Conservation (phyloP, 1,140 invertebrate species). For the Doryteuthis pealeii region DNA sequence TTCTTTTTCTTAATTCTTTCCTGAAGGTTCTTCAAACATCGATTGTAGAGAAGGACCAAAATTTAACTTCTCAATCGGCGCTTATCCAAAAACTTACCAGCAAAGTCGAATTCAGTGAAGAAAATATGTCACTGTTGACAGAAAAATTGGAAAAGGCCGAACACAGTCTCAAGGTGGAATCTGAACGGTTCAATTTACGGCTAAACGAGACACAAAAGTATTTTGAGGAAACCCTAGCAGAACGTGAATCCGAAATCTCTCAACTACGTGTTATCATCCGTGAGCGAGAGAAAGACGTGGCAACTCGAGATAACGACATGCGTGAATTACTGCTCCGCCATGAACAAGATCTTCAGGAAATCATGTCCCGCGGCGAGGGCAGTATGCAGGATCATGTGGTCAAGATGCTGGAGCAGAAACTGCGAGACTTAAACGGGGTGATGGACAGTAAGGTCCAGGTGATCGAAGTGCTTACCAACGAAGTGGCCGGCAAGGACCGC, state of each 20-base stretch:
- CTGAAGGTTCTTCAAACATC: conserved; percentile 48
- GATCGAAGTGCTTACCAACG: conserved; percentile 48
- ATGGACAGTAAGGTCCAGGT: conserved; percentile 52
- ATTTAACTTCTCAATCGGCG: conserved; percentile 38
- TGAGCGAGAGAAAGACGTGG: conserved; percentile 48
- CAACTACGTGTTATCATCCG: conserved; percentile 37
- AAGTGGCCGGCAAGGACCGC: conserved; percentile 45
- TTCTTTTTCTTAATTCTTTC: not conserved
- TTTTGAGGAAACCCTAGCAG: conserved; percentile 53
- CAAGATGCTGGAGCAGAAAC: conserved; percentile 53
- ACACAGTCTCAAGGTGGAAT: conserved; percentile 47
- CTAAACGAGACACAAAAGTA: conserved; percentile 52
- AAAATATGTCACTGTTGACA: conserved; percentile 35
- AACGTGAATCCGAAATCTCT: conserved; percentile 42
- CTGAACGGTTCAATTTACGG: conserved; percentile 47
- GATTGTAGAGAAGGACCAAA: conserved; percentile 51
- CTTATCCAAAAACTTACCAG: conserved; percentile 48
- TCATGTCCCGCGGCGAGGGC: conserved; percentile 48
- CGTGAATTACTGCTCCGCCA: conserved; percentile 48
- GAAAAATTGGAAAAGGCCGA: conserved; percentile 46
- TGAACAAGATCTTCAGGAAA: conserved; percentile 50
- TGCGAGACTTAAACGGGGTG: conserved; percentile 53
- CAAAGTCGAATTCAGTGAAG: conserved; percentile 50
- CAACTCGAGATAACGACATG: conserved; percentile 45
- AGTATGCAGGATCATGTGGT: conserved; percentile 51